Base-by-base conservation (phyloP, 2,797 vertebrate species). In the Megalops cyprinoides region DNA sequence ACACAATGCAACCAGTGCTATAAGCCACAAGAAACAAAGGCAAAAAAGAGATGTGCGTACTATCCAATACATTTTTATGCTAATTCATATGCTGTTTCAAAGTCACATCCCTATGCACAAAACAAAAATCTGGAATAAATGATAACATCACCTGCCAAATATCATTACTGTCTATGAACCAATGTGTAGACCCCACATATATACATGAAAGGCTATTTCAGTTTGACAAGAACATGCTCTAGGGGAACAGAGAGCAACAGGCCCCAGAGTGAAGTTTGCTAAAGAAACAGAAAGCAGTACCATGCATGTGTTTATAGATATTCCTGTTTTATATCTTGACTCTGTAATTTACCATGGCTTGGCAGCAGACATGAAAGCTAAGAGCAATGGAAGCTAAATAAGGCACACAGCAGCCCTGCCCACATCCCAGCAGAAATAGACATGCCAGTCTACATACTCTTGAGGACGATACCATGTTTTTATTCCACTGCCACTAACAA, bases 321-420 rank as follows among this genome's bases (percentile, higher is more conserved):
- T 65, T 62, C 67, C 39, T 42, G 67, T 42, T 42, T 44, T 71
- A 15, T 44, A 23, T 37, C 67, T 44, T 71, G 67, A 71, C 37
- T 53, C 51, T 71, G 44, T 71, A 71, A 71, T 71, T 71, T 71
- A 4, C 67, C 37, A 10, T 71, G 67, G 37, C 67, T 71, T 71
- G 67, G 39, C 62, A 44, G 67, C 67, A 71, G 44, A 71, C 34
- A 23, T 2, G 20, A 42, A 42, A 71, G 67, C 37, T n/a, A 71
- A 71, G 39, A 71, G 39, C 39, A 71, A 71, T 42, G 67, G 44
- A 39, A n/a, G 67, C 37, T 71, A 71, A 71, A 71, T 71, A 42
- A 44, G 67, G 39, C 23, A 42, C 37, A 4, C 67, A 14, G 1
- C 51, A 44, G 37, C n/a, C 39, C 67, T 71, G 67, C 67, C 67